Evolutionary conservation across 2,113 vertebrate species (phyloP), one percentile per base, ranked within the genome.

Genomic region (Promerops cafer): DNA sequence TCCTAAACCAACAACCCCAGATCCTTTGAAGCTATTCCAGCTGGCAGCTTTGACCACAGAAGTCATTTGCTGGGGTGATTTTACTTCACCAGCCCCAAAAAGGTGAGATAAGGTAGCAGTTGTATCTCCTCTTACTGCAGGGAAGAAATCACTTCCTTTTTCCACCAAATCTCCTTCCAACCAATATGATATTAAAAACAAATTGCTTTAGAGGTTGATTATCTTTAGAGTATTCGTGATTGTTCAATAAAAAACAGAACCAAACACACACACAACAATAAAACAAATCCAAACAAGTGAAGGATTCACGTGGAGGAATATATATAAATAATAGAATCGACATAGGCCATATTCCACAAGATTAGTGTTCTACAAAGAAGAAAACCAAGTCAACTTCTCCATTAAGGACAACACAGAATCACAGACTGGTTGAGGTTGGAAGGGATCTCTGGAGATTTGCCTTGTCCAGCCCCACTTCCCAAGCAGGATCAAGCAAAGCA

Each of bases 21-120:
- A 75, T 22, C 60, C 76, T 95, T 44, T 90, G 77, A 93, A 92
- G 61, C 37, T 69, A 31, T 94, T 94, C 89, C 88, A 95, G 71
- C 39, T 77, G 71, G 78, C 87, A 94, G 21, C 27, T 91, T 59
- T 17, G 42, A 80, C 83, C 54, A 93, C 16, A 53, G 23, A 65
- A 56, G 23, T 42, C 7, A 77, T 83, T 91, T 66, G 7, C 33
- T 44, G 8, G 17, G 23, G n/a, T 42, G 45, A 77, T 80, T 93
- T 90, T 75, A 66, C 16, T 79, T 77, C 24, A 64, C 5, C 49
- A 68, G 28, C 12, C 47, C 65, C 35, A 64, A 72, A 78, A 87
- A 15, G 8, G 44, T 37, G 27, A 95, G 30, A 57, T 9, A 61
- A 57, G 17, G 63, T 5, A 9, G 28, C 13, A 82, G 6, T 7